phyloP scores from a whole-genome alignment of 2,113 vertebrate species.

The Bufo bufo region DNA sequence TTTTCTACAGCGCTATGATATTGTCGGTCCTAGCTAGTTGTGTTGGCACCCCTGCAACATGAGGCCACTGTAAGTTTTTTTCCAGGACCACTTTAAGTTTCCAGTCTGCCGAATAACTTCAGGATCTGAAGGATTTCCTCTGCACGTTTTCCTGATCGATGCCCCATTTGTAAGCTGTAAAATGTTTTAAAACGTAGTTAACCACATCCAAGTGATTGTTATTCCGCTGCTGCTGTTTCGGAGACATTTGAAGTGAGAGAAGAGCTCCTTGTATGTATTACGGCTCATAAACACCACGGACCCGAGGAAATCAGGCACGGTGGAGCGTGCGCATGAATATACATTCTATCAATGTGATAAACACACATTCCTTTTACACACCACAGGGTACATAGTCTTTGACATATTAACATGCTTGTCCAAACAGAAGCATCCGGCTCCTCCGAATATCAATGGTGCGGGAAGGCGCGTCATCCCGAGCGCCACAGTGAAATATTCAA shows the following conservation, averaged over 20 bases:
- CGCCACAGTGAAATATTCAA: background rate
- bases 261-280: conserved; percentile 13
- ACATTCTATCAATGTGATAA: background rate
- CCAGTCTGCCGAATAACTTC: background rate
- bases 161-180: background rate
- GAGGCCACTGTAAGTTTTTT: too few species aligned
- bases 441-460: background rate
- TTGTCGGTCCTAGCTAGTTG: too few species aligned
- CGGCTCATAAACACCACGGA: background rate
- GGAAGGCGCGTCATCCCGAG: background rate
- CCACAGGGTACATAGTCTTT: background rate
- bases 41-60: too few species aligned
- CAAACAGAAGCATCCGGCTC: background rate
- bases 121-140: background rate
- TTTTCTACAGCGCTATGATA: too few species aligned
- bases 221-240: background rate
- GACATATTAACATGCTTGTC: conserved; percentile 8
- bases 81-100: too few species aligned
- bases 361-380: background rate
- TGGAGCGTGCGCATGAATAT: conserved; percentile 23
- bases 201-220: conserved; percentile 10
- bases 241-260: background rate
- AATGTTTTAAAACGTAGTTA: background rate
- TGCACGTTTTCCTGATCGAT: background rate
- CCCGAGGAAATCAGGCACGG: conserved; percentile 2